A percentile compares a stretch with the other conserved stretches of the same genome.
Evolutionary conservation across 2,888 invertebrate genomes (phyloP).

Genomic region (Plagodis dolabraria): DNA sequence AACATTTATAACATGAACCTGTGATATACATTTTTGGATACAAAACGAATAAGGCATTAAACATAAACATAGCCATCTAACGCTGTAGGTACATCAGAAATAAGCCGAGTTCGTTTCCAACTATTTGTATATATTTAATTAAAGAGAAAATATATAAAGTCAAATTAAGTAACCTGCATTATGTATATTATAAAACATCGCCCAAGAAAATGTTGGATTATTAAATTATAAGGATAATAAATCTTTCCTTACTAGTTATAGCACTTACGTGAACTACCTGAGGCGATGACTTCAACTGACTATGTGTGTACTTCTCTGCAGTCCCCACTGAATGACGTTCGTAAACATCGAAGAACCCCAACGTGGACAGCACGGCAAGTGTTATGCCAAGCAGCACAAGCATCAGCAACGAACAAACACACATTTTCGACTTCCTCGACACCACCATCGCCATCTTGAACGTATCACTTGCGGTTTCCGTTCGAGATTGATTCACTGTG

Average conservation of each 20-base stretch:
- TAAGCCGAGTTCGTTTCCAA: too few relatives aligned
- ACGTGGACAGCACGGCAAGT: constrained; percentile 65
- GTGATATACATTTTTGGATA: too few relatives aligned
- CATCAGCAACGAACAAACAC: constrained; percentile 59
- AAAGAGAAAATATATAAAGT: too few relatives aligned
- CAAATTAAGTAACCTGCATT: too few relatives aligned
- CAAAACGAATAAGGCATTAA: too few relatives aligned
- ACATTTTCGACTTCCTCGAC: constrained; percentile 67
- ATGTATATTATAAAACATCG: too few relatives aligned
- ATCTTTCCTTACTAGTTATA: neutral
- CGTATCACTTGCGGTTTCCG: constrained; percentile 13
- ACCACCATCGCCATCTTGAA: constrained; percentile 75
- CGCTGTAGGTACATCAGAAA: too few relatives aligned
- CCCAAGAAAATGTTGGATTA: too few relatives aligned
- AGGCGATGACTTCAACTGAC: constrained; percentile 44
- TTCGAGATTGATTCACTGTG: constrained; percentile 20
- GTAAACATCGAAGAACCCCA: constrained; percentile 49
- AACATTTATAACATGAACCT: too few relatives aligned
- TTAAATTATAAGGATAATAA: too few relatives aligned
- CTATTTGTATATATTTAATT: too few relatives aligned
- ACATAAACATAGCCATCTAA: too few relatives aligned
- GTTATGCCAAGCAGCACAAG: constrained; percentile 62
- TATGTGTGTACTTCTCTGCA: constrained; percentile 65
- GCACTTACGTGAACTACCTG: constrained; percentile 52
- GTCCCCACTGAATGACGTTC: constrained; percentile 52